Percentiles rank a stretch among this genome's conserved stretches.
These are phyloP conservation scores for Porites lobata DNA, from an alignment of 92 coral and sea anemone genomes.

Conservation along the genomic window DNA sequence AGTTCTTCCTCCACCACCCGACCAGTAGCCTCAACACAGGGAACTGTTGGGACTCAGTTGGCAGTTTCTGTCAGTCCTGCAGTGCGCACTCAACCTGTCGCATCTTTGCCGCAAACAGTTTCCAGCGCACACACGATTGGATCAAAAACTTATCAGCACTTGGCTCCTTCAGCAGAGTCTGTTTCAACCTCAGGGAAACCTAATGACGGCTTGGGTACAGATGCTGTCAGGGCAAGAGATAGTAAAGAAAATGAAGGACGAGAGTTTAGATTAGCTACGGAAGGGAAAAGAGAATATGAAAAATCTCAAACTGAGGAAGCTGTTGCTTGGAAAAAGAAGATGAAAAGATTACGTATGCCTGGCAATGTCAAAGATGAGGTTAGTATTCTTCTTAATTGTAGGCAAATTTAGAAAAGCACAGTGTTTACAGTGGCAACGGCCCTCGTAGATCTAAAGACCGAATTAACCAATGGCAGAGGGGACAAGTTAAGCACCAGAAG, in stretches of 20 bases:
- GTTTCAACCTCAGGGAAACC: constrained; percentile 8
- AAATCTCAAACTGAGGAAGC: constrained; percentile 66
- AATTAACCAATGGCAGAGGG: no score
- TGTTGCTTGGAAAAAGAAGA: constrained; percentile 60
- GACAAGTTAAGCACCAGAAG: no score
- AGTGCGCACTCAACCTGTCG: constrained; percentile 32
- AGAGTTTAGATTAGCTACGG: constrained; percentile 39
- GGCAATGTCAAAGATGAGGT: constrained; percentile 81
- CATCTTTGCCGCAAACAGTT: constrained; percentile 16
- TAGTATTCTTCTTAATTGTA: neutral
- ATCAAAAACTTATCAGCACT: constrained; percentile 16
- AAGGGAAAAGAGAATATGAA: constrained; percentile 61
- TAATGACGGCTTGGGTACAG: neutral
- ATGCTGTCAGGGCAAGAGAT: constrained; percentile 17
- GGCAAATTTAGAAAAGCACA: no score
- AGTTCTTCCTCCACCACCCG: constrained; percentile 2
- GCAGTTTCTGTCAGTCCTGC: constrained; percentile 16
- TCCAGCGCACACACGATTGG: constrained; percentile 20
- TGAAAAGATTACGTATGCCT: constrained; percentile 78
- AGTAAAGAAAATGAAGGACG: constrained; percentile 54
- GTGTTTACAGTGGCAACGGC: neutral
- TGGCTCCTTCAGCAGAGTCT: neutral
- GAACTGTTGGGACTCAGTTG: constrained; percentile 20
- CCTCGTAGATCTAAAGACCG: no score
- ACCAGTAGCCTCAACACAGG: constrained; percentile 48